Conservation (phyloP, 2,113 vertebrate genomes). For the Malurus elegans region DNA sequence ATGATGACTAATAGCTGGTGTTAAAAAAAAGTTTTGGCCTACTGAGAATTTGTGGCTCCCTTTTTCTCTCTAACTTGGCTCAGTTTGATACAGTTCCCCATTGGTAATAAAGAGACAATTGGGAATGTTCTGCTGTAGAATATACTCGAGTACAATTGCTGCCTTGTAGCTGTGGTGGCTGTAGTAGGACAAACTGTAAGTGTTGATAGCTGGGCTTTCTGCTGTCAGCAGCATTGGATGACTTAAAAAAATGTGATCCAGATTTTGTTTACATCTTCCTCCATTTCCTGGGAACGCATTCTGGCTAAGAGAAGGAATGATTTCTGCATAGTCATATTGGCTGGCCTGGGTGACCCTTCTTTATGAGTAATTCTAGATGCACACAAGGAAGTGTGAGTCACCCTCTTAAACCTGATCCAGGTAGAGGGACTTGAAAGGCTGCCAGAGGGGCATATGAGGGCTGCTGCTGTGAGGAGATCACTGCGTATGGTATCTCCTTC, state of each 20-base stretch:
- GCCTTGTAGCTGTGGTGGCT: not conserved
- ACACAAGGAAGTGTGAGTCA: not conserved
- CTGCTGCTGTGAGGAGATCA: not conserved
- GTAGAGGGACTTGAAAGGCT: not conserved
- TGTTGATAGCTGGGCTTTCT: not conserved
- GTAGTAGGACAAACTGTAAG: not conserved
- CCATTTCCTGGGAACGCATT: not conserved
- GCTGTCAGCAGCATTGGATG: not conserved
- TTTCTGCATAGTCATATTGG: constrained; percentile 21
- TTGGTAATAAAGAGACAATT: not conserved
- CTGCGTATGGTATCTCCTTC: rapidly evolving
- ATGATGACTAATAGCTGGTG: not conserved
- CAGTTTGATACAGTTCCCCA: not conserved
- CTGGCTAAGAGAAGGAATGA: not conserved
- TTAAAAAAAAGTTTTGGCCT: not conserved
- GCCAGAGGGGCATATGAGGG: not conserved
- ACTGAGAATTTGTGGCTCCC: not conserved
- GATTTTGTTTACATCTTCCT: not conserved
- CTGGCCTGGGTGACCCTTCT: not conserved
- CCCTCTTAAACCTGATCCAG: constrained; percentile 9
- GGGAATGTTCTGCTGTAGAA: not conserved
- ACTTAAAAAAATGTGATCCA: not conserved
- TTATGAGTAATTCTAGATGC: constrained; percentile 3
- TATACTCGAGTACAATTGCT: not conserved
- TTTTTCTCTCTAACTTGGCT: not conserved